Evolutionary conservation across 2,113 vertebrate species (phyloP).

Genomic region (Phasianus colchicus): DNA sequence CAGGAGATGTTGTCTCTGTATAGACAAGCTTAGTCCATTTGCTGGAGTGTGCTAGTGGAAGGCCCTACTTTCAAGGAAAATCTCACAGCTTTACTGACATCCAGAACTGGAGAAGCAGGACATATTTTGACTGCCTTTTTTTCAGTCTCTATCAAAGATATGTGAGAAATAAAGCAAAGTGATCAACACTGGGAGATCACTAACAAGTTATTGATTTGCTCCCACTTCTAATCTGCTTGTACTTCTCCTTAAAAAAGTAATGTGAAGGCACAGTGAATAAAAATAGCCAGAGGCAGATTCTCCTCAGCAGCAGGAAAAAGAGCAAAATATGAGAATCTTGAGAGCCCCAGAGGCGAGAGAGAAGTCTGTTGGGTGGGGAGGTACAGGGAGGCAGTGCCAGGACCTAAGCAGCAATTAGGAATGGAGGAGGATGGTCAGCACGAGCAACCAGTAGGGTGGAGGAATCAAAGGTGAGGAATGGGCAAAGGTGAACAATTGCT

Average conservation of each 20-base stretch:
- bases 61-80: background rate
- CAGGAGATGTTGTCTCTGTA: background rate
- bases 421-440: background rate
- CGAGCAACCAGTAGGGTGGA: rapidly evolving
- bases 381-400: background rate
- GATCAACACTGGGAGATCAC: background rate
- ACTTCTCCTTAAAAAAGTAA: background rate
- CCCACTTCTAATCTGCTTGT: background rate
- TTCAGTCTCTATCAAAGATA: background rate
- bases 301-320: background rate
- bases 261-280: background rate
- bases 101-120: background rate
- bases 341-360: background rate
- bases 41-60: background rate
- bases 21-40: background rate
- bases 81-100: background rate
- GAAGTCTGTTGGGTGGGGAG: rapidly evolving
- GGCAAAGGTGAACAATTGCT: background rate
- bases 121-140: background rate
- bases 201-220: background rate
- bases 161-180: background rate
- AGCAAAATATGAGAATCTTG: background rate
- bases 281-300: background rate
- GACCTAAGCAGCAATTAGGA: background rate
- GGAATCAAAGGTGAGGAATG: background rate